Conservation (phyloP, 2,797 vertebrate genomes). For the Esox lucius region DNA sequence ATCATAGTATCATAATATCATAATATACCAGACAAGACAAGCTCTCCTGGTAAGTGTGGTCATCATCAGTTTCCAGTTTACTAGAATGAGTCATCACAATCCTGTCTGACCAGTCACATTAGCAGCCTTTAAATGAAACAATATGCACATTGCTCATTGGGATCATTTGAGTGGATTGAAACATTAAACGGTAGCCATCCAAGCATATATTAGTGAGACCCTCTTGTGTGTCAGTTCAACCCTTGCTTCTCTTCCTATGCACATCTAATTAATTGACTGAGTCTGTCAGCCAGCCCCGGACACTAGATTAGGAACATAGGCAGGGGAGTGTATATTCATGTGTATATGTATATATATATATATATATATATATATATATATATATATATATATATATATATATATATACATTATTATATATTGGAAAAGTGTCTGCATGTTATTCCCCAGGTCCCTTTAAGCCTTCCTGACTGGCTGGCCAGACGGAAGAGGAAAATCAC, state of each 20-base stretch:
- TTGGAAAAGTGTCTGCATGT: conserved; percentile 87
- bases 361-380: conserved; percentile 59
- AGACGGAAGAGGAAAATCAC: conserved; percentile 87
- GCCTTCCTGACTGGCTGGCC: conserved; percentile 80
- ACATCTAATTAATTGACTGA: conserved; percentile 81
- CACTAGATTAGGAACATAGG: conserved; percentile 85
- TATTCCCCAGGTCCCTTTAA: conserved; percentile 88
- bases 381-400: conserved; percentile 55
- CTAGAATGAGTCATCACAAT: conserved; percentile 23
- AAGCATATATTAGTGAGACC: conserved; percentile 73
- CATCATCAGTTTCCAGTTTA: conserved; percentile 40
- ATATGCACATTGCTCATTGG: conserved; percentile 64
- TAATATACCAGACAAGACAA: conserved; percentile 22
- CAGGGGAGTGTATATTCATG: conserved; percentile 86
- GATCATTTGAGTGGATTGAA: conserved; percentile 74
- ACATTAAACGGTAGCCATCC: conserved; percentile 73
- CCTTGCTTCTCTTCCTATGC: conserved; percentile 52
- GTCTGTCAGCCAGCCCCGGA: conserved; percentile 78
- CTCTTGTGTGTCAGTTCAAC: conserved; percentile 72
- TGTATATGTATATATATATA: conserved; percentile 92
- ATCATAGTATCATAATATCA: too few species aligned
- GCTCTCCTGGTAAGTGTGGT: conserved; percentile 18
- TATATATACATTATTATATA: conserved; percentile 92
- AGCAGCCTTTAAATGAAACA: conserved; percentile 51
- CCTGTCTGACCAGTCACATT: conserved; percentile 43